Conservation (phyloP, 2,113 vertebrate species). For the Xiphophorus couchianus region DNA sequence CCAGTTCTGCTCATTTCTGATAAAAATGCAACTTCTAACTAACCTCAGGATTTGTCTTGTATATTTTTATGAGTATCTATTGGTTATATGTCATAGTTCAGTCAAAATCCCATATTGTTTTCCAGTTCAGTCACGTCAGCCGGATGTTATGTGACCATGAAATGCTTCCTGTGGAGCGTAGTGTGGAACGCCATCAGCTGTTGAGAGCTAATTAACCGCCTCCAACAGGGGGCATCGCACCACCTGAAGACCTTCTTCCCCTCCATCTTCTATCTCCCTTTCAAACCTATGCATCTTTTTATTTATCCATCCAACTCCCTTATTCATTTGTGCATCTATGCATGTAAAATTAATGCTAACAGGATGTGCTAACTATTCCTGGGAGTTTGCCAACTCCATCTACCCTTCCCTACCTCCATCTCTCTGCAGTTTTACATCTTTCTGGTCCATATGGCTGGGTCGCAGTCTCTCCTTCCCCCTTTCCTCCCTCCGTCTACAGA, state of each 20-base stretch:
- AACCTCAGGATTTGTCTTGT: neutral
- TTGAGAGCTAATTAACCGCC: slow-evolving; percentile 39
- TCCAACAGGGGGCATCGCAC: slow-evolving; percentile 40
- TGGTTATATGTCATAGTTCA: neutral
- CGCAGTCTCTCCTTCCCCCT: slow-evolving; percentile 5
- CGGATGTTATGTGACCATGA: neutral
- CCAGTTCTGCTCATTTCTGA: neutral
- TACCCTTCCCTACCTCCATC: slow-evolving; percentile 5
- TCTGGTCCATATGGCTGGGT: slow-evolving; percentile 48
- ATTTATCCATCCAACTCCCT: neutral
- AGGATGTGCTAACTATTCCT: slow-evolving; percentile 22
- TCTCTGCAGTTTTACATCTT: slow-evolving; percentile 5
- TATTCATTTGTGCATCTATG: neutral
- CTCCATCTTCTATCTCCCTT: neutral
- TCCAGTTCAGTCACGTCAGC: neutral
- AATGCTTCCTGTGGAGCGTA: slow-evolving; percentile 8
- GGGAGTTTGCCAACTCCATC: slow-evolving; percentile 33
- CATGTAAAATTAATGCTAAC: slow-evolving; percentile 32
- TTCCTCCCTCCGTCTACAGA: slow-evolving; percentile 26
- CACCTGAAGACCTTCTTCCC: slow-evolving; percentile 18
- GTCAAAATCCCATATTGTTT: neutral
- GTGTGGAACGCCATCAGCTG: slow-evolving; percentile 25
- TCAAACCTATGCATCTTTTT: neutral
- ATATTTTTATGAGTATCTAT: neutral
- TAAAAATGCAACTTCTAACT: neutral